Conservation (phyloP, 2,888 invertebrate genomes). For the Tetropium fuscum region DNA sequence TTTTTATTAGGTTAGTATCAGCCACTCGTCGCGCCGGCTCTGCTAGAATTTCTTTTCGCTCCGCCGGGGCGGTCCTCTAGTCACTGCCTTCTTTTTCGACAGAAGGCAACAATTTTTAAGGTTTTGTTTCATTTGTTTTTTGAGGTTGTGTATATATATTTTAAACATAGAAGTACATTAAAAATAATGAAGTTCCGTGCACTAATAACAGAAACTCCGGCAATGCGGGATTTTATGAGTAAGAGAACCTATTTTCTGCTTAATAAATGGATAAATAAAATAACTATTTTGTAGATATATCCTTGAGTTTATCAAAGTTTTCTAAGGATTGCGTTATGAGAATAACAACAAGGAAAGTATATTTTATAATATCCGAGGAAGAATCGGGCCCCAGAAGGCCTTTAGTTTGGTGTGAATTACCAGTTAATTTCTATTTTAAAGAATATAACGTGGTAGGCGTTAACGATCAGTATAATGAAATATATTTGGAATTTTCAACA, state of each 20-base stretch:
- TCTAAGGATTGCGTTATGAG: conserved; percentile 82
- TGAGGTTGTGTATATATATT: background rate
- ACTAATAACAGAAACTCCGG: conserved; percentile 74
- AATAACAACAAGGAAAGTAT: conserved; percentile 74
- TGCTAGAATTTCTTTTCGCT: too few relatives aligned
- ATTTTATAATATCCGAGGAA: conserved; percentile 84
- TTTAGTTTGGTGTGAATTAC: conserved; percentile 83
- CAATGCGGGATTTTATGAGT: conserved; percentile 82
- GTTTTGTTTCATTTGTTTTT: too few relatives aligned
- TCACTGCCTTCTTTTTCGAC: too few relatives aligned
- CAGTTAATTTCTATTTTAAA: conserved; percentile 82
- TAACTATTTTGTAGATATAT: conserved; percentile 75
- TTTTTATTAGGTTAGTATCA: too few relatives aligned
- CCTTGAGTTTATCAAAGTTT: conserved; percentile 81
- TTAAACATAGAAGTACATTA: background rate
- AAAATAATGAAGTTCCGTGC: conserved; percentile 78
- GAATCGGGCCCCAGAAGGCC: conserved; percentile 69
- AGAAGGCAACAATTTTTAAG: too few relatives aligned
- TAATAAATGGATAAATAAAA: conserved; percentile 7
- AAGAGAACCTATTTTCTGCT: conserved; percentile 49
- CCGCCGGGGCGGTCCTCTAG: too few relatives aligned
- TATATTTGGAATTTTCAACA: conserved; percentile 82
- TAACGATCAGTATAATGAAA: conserved; percentile 80
- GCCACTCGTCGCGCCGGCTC: too few relatives aligned
- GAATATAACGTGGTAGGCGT: conserved; percentile 87